Evolutionary conservation across 2,888 invertebrate genomes (phyloP), one percentile per base, ranked within the genome.

Genomic region (Polylopha cassiicola): DNA sequence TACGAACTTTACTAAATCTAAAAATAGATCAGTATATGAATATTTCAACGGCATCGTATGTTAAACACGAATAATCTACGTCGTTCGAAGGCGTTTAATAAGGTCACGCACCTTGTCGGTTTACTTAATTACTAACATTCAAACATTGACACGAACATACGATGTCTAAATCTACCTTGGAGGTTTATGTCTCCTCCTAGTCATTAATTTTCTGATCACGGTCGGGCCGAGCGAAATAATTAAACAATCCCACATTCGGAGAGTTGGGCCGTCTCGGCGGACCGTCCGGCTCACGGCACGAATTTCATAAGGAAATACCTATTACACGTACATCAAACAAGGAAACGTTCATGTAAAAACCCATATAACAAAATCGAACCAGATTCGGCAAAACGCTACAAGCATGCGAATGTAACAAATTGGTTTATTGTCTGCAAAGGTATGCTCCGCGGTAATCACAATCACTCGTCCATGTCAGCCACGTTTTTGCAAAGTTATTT

Each of bases 121-220:
- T 8, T 11, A 14, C 11, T 36, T 41, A 36, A 41, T 41, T 41
- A 41, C 29, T 30, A 30, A 36, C 41, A 36, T 36, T 26, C 34
- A 30, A 41, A 30, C 41, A 34, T 29, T 41, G 36, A 41, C 36
- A 29, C 41, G 30, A 24, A 36, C 41, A 36, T 30, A 36, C 41
- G 41, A 41, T 41, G 29, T 31, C 30, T 38, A 42, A 38, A 43
- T 33, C 38, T 44, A 46, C 39, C 46, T 39, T 29, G 27, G 37
- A 44, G 45, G 41, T 51, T 62, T 70, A 69, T 61, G 66, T 62
- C 61, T 55, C 62, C 55, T 69, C 62, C 58, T 58, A 61, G 57
- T 62, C 61, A 76, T 79, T 74, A 75, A 81, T 78, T 46, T 46
- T 76, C 78, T 54, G 72, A 73, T 78, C 76, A 78, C 77, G 74